Evolutionary conservation across 2,888 invertebrate species (phyloP).

Genomic region (Blastobasis adustella): DNA sequence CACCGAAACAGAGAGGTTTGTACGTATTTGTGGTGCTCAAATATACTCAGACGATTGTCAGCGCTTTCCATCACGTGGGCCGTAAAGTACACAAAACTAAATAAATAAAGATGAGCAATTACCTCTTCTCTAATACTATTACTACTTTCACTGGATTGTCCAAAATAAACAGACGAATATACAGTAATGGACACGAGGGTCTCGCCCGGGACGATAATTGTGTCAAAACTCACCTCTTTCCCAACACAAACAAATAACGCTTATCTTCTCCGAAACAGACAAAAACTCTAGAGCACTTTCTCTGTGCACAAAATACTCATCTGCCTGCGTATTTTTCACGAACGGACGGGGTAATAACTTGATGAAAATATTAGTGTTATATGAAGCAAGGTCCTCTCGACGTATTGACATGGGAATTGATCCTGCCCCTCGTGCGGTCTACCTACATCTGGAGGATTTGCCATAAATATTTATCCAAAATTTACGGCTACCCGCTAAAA

Average conservation of each 20-base stretch:
- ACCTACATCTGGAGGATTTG: slow-evolving; percentile 13
- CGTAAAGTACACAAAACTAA: too few relatives aligned
- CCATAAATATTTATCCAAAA: slow-evolving; percentile 19
- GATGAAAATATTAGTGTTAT: slow-evolving; percentile 1
- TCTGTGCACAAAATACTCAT: slow-evolving; percentile 25
- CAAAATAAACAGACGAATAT: neutral
- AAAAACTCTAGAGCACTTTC: slow-evolving; percentile 28
- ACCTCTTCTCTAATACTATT: neutral
- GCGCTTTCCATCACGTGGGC: too few relatives aligned
- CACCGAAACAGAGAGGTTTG: too few relatives aligned
- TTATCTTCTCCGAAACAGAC: slow-evolving; percentile 28
- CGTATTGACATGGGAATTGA: slow-evolving; percentile 6
- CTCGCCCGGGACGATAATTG: slow-evolving; percentile 14
- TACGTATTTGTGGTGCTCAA: too few relatives aligned
- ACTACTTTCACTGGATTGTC: neutral
- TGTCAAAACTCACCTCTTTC: slow-evolving; percentile 20
- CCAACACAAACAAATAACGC: slow-evolving; percentile 24
- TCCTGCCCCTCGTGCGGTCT: slow-evolving; percentile 7
- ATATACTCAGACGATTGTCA: too few relatives aligned
- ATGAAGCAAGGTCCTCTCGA: slow-evolving; percentile 1
- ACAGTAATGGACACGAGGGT: neutral
- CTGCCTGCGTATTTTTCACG: neutral
- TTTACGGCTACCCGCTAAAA: slow-evolving; percentile 11
- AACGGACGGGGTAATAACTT: neutral
- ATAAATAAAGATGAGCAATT: too few relatives aligned